Evolutionary conservation across 2,888 invertebrate species (phyloP).

Genomic region (Arge pagana): DNA sequence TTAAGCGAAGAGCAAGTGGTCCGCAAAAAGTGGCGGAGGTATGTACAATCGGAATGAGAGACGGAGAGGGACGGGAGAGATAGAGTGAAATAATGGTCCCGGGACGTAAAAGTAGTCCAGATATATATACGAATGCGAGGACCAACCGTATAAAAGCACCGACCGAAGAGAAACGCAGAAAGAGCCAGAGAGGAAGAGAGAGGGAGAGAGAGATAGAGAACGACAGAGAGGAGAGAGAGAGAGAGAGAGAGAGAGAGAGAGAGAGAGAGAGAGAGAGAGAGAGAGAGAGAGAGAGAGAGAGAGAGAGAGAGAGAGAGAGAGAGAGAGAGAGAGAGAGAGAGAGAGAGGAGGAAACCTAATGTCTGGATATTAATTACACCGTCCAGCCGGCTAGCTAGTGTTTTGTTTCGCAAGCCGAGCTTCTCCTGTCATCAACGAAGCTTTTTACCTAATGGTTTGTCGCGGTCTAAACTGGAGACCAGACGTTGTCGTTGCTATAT

Average conservation of each 20-base stretch:
- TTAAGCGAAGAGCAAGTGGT: no score
- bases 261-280: background rate
- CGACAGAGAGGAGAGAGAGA: background rate
- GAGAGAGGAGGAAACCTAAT: slow-evolving; percentile 3
- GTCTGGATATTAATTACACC: slow-evolving; percentile 20
- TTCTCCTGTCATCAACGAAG: slow-evolving; percentile 2
- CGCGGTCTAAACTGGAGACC: slow-evolving; percentile 19
- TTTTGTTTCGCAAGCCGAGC: no score
- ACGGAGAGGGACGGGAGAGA: background rate
- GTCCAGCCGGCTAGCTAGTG: slow-evolving; percentile 13
- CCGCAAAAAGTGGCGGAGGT: slow-evolving; percentile 10
- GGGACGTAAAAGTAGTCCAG: no score
- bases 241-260: slow-evolving; percentile 1
- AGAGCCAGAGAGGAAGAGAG: background rate
- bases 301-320: slow-evolving; percentile 2
- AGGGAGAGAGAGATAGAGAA: background rate
- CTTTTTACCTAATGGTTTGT: slow-evolving; percentile 12
- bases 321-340: background rate
- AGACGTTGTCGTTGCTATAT: slow-evolving; percentile 4
- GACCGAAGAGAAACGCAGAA: no score
- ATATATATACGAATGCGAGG: no score
- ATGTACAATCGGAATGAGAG: slow-evolving; percentile 10
- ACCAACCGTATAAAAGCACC: no score
- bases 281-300: background rate
- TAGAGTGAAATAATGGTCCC: no score